A percentile compares a stretch with the other conserved stretches of the same genome.
These are phyloP conservation scores for Epinotia nisella DNA, from an alignment of 2,888 invertebrate genomes.

Conservation along the genomic window DNA sequence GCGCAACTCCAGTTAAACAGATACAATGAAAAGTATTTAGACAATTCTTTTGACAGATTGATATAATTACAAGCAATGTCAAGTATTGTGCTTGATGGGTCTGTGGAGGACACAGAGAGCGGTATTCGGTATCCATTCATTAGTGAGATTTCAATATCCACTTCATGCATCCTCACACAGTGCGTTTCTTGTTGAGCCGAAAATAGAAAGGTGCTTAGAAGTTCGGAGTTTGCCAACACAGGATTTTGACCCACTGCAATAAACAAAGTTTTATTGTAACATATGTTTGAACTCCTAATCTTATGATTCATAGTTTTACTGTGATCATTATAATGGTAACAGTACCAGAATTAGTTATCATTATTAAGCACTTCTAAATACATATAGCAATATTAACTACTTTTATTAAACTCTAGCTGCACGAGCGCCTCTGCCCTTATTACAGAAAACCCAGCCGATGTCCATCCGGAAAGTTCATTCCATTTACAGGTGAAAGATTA, in stretches of 20 bases:
- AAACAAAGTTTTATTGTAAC: slow-evolving; percentile 46
- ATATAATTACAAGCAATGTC: slow-evolving; percentile 93
- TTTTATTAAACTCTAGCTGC: too few relatives aligned
- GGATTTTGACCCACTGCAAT: slow-evolving; percentile 94
- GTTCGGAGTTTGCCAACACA: slow-evolving; percentile 90
- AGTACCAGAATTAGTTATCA: slow-evolving; percentile 1
- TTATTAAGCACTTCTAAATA: neutral
- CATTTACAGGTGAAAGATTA: too few relatives aligned
- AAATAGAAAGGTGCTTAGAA: slow-evolving; percentile 94
- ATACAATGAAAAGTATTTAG: slow-evolving; percentile 95
- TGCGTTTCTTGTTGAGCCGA: slow-evolving; percentile 96
- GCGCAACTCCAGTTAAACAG: slow-evolving; percentile 92
- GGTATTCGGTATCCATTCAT: slow-evolving; percentile 95
- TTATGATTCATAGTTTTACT: neutral
- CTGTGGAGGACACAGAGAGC: slow-evolving; percentile 91
- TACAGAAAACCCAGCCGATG: too few relatives aligned
- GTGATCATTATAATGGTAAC: neutral
- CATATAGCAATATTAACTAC: neutral
- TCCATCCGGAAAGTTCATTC: too few relatives aligned
- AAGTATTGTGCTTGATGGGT: slow-evolving; percentile 93
- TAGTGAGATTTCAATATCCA: slow-evolving; percentile 91
- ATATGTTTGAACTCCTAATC: neutral
- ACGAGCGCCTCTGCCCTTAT: too few relatives aligned
- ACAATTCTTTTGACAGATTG: slow-evolving; percentile 90
- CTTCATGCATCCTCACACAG: slow-evolving; percentile 87